Percentiles rank a stretch among this genome's conserved stretches.
Evolutionary conservation across 1,140 invertebrate genomes (phyloP).

Genomic region (Marisa cornuarietis): DNA sequence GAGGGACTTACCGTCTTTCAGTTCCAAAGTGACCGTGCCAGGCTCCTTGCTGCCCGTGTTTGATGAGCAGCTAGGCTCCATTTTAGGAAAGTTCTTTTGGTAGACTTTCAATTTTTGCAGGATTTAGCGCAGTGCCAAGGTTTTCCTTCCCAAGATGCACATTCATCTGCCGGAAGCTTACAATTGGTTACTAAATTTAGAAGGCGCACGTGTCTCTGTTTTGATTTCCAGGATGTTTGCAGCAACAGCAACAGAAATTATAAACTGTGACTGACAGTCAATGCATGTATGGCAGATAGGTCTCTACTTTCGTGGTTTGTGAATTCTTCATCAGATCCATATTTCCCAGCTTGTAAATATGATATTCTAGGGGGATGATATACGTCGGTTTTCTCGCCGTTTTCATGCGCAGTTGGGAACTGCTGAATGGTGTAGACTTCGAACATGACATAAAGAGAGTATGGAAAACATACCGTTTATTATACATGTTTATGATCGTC

Average conservation of each 20-base stretch:
- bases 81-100: background rate
- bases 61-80: conserved; percentile 3
- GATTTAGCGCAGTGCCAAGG: background rate
- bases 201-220: conserved; percentile 19
- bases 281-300: too few relatives aligned
- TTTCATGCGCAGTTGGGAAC: too few relatives aligned
- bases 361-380: too few relatives aligned
- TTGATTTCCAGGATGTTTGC: conserved; percentile 1
- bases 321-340: too few relatives aligned
- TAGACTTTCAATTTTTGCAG: conserved; percentile 1
- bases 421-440: too few relatives aligned
- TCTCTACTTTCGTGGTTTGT: too few relatives aligned
- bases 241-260: rapidly evolving
- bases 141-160: conserved; percentile 24
- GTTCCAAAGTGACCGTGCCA: conserved; percentile 20
- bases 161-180: background rate
- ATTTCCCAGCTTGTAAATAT: too few relatives aligned
- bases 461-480: too few relatives aligned
- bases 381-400: too few relatives aligned
- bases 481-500: too few relatives aligned
- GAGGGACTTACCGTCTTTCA: conserved; percentile 16
- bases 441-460: too few relatives aligned
- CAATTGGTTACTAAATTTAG: conserved; percentile 6
- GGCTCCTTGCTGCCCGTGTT: background rate
- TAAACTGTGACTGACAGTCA: too few relatives aligned